phyloP scores from a whole-genome alignment of 2,113 vertebrate genomes.

The Turdus rufiventris region DNA sequence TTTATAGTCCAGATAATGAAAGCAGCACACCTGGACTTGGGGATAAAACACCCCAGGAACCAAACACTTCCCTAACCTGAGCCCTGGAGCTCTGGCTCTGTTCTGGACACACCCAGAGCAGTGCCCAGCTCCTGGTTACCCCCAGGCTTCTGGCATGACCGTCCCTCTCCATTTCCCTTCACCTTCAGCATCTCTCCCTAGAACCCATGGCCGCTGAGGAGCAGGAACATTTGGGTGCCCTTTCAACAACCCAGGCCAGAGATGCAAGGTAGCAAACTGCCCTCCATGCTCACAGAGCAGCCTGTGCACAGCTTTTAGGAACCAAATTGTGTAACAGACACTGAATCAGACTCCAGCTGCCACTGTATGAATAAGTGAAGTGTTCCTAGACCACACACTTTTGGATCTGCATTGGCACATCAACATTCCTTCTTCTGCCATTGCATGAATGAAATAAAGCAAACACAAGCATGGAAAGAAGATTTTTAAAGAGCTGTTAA shows the following conservation, averaged over 20 bases:
- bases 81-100: neutral
- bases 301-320: neutral
- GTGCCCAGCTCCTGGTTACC: neutral
- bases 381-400: neutral
- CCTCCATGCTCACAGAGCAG: neutral
- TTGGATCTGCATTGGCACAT: neutral
- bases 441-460: neutral
- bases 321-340: neutral
- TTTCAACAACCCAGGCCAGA: neutral
- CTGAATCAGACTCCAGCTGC: neutral
- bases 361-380: neutral
- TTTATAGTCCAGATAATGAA: neutral
- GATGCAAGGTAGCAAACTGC: neutral
- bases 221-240: neutral
- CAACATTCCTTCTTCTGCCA: neutral
- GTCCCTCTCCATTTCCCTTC: neutral
- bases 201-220: neutral
- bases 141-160: neutral
- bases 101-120: rapidly evolving
- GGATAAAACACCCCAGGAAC: neutral
- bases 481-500: neutral
- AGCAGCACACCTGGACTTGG: neutral
- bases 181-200: neutral
- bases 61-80: neutral
- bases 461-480: neutral